Base-by-base conservation (phyloP, 2,888 invertebrate genomes). In the Tuberolachnus salignus region DNA sequence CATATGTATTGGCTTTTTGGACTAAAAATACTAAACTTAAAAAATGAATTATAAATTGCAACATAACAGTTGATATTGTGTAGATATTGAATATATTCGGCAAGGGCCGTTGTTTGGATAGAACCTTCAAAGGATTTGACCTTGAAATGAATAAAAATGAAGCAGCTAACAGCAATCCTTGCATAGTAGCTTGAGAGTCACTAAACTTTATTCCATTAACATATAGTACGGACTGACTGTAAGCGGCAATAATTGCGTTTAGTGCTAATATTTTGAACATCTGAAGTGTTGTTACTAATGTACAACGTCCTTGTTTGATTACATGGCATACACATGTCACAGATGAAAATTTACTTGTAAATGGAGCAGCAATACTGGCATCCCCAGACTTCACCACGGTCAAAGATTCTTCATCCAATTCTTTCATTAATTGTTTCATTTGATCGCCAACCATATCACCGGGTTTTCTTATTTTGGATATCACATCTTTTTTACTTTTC, bases 261-360 rank as follows among this genome's bases (percentile, higher is more conserved):
- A 99, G 87, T 0, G 99, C 99, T 80, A 99, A 88, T 83, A 99
- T 99, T 88, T 99, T 99, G 88, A 99, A 99, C 99, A 99, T 99
- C 87, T 99, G 99, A 81, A 99, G 88, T 0, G 99, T 99, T 0
- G 99, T 99, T 23, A 99, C 99, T 81, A 99, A 88, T 0, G 99
- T 99, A 86, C 99, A 99, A 26, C 99, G 91, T 1, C 99, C 99
- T 88, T 99, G 99, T 86, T 99, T 99, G 84, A 99, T 98, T 82
- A 99, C 95, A 87, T 99, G 97, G 85, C 97, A 98, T 84, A 99
- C 98, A 86, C 97, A 97, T 84, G 93, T 90, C 85, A 98, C 95
- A 57, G 98, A 98, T 10, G 98, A 96, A 81, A 95, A 89, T 86
- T 96, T 95, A 84, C 98, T 98, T 0, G 99, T 99, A 85, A 99